Conservation (phyloP, 2,113 vertebrate species). For the Festucalex cinctus region DNA sequence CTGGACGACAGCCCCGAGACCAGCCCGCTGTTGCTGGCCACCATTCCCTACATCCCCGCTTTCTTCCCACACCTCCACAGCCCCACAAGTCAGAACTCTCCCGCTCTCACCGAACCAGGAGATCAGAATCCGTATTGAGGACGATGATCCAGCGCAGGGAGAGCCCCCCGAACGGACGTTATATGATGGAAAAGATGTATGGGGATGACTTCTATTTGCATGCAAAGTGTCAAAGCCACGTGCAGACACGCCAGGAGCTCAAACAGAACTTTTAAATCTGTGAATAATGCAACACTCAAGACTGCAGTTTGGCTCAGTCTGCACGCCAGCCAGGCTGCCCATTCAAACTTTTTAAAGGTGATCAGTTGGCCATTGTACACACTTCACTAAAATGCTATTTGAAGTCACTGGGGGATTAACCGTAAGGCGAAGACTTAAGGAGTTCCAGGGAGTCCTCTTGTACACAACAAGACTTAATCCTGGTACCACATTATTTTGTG, state of each 20-base stretch:
- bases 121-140: slow-evolving; percentile 25
- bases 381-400: slow-evolving; percentile 56
- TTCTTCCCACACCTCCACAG: slow-evolving; percentile 66
- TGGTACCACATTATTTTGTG: slow-evolving; percentile 3
- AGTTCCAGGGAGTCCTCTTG: slow-evolving; percentile 46
- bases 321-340: not conserved
- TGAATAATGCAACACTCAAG: slow-evolving; percentile 4
- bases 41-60: slow-evolving; percentile 70
- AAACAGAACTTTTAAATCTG: not conserved
- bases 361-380: slow-evolving; percentile 8
- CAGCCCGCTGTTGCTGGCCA: slow-evolving; percentile 64
- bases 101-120: slow-evolving; percentile 5
- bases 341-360: slow-evolving; percentile 2
- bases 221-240: not conserved
- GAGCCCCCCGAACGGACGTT: not conserved
- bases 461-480: slow-evolving; percentile 53
- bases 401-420: slow-evolving; percentile 53
- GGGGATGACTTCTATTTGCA: not conserved
- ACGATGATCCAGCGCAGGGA: slow-evolving; percentile 9
- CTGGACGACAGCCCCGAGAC: slow-evolving; percentile 41
- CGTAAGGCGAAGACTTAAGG: slow-evolving; percentile 49
- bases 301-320: not conserved
- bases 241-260: not conserved
- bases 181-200: not conserved
- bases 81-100: slow-evolving; percentile 32